Base-by-base conservation (phyloP, 2,888 invertebrate species). In the Icerya purchasi region DNA sequence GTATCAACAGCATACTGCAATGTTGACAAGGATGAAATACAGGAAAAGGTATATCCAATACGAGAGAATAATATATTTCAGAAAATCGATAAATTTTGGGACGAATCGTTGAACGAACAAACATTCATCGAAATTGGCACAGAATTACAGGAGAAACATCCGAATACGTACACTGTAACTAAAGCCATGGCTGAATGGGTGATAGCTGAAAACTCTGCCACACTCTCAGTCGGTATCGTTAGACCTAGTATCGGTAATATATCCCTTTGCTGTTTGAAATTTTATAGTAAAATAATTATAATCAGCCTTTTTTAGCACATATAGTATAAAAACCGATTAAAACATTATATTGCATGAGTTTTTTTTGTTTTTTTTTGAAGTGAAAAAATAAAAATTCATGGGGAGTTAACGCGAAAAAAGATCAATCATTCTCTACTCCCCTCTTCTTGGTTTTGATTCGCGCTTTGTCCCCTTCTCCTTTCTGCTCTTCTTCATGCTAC, bases 1-100 rank as follows among this genome's bases (percentile, higher is more conserved):
- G 79, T 92, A 3, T 92, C 92, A 1, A 92, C 93, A 0, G 83
- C 92, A 0, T 93, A 91, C 71, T 89, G 75, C 55, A 77, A 77
- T 67, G 76, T 76, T 66, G 74, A 76, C 65, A 69, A 72, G 61
- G 68, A 69, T n/a, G 70, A 69, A 62, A 73, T 77, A 2, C 71
- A 72, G 53, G 77, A 77, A 66, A 68, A 69, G 5, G 71, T 77
- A 1, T 77, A 77, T 64, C 73, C 75, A 56, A 70, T 76, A 5
- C 73, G 74, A 1, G 49, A 2, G 2, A 25, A 49, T n/a, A 25
- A 53, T 36, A n/a, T 36, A 2, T 36, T 36, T 36, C 5, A 36
- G 14, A 36, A 36, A 36, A 72, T 72, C 50, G 75, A 76, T 65
- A 74, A 77, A 53, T 70, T 74, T 56, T 73, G 73, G 65, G 72